These are phyloP conservation scores for Fulica atra DNA, from an alignment of 2,113 vertebrate species.

Conservation along the genomic window DNA sequence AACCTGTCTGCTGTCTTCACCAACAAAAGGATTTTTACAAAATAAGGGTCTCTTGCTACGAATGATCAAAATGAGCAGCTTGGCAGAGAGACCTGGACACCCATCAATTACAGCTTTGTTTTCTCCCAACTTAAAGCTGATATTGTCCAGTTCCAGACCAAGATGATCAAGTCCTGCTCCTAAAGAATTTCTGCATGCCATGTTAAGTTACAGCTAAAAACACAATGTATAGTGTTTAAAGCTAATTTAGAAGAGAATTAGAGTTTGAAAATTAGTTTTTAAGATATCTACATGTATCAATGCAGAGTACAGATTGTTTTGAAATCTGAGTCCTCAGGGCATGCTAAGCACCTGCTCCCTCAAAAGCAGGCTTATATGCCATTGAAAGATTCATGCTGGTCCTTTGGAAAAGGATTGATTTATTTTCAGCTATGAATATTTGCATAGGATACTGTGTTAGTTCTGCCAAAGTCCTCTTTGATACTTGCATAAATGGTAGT, in stretches of 20 bases:
- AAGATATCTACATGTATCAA: not conserved
- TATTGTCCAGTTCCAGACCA: not conserved
- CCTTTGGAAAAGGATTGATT: conserved; percentile 23
- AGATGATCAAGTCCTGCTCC: not conserved
- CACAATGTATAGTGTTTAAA: not conserved
- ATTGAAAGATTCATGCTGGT: not conserved
- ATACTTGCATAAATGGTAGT: not conserved
- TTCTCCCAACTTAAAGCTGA: not conserved
- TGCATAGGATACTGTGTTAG: not conserved
- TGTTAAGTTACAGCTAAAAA: not conserved
- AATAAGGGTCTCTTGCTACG: conserved; percentile 8
- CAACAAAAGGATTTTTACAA: conserved; percentile 15
- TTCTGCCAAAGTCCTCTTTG: not conserved
- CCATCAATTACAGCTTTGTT: conserved; percentile 7
- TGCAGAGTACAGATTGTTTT: not conserved
- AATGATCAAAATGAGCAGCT: conserved; percentile 24
- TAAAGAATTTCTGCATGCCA: not conserved
- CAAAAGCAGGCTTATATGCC: conserved; percentile 11
- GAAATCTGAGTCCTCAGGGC: conserved; percentile 1
- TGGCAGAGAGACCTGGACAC: not conserved
- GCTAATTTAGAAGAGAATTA: not conserved
- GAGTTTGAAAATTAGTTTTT: not conserved
- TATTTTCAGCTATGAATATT: conserved; percentile 2
- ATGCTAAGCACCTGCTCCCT: conserved; percentile 28
- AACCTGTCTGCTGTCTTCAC: conserved; percentile 50